These are phyloP conservation scores for Lysandra coridon DNA, from an alignment of 2,888 invertebrate genomes.

Conservation along the genomic window DNA sequence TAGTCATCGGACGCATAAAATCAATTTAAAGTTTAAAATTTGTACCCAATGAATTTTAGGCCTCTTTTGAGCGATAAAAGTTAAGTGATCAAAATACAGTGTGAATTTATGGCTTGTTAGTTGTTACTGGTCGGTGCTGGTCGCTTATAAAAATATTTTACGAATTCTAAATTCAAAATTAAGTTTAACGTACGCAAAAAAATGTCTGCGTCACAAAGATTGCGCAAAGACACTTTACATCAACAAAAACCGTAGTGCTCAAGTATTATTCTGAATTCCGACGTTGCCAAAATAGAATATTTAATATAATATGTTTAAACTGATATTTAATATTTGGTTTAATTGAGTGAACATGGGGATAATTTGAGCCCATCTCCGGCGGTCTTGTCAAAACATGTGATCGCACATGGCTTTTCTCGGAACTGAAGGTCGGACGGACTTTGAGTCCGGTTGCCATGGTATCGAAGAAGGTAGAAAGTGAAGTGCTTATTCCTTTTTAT, in stretches of 20 bases:
- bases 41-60: neutral
- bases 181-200: neutral
- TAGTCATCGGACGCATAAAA: conserved; percentile 10
- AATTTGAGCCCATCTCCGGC: conserved; percentile 16
- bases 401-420: conserved; percentile 15
- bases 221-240: neutral
- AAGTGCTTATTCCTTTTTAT: neutral
- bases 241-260: neutral
- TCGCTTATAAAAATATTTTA: neutral
- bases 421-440: neutral
- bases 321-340: neutral
- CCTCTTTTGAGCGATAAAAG: neutral
- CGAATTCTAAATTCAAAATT: conserved; percentile 3
- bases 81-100: neutral
- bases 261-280: neutral
- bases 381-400: conserved; percentile 12
- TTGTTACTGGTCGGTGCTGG: neutral
- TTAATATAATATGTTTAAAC: neutral
- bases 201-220: neutral
- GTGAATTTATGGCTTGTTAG: neutral
- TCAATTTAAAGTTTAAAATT: neutral
- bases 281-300: neutral
- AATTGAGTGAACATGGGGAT: conserved; percentile 14
- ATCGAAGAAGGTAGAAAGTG: neutral
- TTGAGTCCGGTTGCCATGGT: neutral